These are phyloP conservation scores for Eueides isabella DNA, from an alignment of 1,140 invertebrate genomes.

Conservation along the genomic window DNA sequence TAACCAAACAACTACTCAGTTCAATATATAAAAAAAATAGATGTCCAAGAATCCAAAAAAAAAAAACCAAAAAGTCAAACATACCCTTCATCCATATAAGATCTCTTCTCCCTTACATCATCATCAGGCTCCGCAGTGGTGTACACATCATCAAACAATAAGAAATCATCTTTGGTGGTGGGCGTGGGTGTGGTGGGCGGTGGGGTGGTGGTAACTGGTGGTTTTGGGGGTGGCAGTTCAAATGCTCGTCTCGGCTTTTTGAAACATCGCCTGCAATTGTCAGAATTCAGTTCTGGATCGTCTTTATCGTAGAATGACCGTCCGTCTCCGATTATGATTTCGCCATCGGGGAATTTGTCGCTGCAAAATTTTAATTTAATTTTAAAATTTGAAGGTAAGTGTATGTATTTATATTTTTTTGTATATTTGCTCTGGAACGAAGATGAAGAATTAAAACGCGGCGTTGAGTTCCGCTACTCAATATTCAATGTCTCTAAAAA, in stretches of 20 bases:
- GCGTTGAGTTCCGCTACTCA: too few relatives aligned
- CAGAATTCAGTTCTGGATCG: slow-evolving; percentile 45
- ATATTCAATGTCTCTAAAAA: too few relatives aligned
- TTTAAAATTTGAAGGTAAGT: too few relatives aligned
- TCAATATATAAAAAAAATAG: too few relatives aligned
- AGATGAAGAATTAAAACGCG: too few relatives aligned
- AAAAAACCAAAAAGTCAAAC: not conserved
- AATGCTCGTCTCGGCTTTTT: slow-evolving; percentile 39
- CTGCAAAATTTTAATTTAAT: slow-evolving; percentile 37
- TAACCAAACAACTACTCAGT: too few relatives aligned
- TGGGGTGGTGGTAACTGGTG: slow-evolving; percentile 39
- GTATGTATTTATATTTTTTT: too few relatives aligned
- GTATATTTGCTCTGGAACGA: too few relatives aligned
- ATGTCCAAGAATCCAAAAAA: not conserved
- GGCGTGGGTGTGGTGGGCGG: slow-evolving; percentile 37
- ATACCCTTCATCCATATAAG: slow-evolving; percentile 31
- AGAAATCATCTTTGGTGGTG: slow-evolving; percentile 45
- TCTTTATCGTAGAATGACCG: slow-evolving; percentile 47
- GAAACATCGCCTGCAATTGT: slow-evolving; percentile 53
- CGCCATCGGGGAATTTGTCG: slow-evolving; percentile 58
- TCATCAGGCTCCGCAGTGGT: slow-evolving; percentile 46
- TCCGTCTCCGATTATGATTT: slow-evolving; percentile 61
- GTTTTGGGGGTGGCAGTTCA: slow-evolving; percentile 38
- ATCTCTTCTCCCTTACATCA: slow-evolving; percentile 45
- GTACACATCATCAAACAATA: slow-evolving; percentile 40